A percentile compares a stretch with the other conserved stretches of the same genome.
These are phyloP conservation scores for Pygoscelis adeliae DNA, from an alignment of 2,113 vertebrate genomes.

Conservation along the genomic window DNA sequence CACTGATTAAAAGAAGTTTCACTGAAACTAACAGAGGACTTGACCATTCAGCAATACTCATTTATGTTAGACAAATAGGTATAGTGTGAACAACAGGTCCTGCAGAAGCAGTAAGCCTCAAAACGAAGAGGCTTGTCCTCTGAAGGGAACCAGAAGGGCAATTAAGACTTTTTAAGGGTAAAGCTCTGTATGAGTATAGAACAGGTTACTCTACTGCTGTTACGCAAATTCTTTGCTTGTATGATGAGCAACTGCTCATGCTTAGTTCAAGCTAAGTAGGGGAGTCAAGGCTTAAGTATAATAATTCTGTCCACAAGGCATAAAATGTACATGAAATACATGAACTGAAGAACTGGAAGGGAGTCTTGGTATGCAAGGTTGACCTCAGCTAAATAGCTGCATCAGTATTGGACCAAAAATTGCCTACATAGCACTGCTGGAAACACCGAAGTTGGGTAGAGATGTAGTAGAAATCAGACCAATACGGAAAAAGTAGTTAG, in stretches of 20 bases:
- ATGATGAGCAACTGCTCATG: background rate
- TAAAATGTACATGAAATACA: background rate
- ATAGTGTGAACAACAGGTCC: background rate
- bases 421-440: background rate
- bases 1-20: background rate
- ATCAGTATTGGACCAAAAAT: background rate
- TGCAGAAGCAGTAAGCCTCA: background rate
- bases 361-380: background rate
- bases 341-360: background rate
- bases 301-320: background rate
- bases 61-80: background rate
- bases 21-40: background rate
- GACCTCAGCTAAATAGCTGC: background rate
- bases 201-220: background rate
- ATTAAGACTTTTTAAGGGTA: background rate
- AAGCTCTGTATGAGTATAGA: background rate
- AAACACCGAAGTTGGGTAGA: background rate
- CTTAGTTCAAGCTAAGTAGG: background rate
- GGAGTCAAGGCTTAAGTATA: background rate
- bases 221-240: background rate
- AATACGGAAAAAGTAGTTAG: background rate
- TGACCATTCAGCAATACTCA: background rate
- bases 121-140: background rate
- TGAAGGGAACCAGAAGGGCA: background rate
- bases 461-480: background rate